These are phyloP conservation scores for Matsumyia berberina DNA, from an alignment of 2,888 invertebrate genomes.

Conservation along the genomic window DNA sequence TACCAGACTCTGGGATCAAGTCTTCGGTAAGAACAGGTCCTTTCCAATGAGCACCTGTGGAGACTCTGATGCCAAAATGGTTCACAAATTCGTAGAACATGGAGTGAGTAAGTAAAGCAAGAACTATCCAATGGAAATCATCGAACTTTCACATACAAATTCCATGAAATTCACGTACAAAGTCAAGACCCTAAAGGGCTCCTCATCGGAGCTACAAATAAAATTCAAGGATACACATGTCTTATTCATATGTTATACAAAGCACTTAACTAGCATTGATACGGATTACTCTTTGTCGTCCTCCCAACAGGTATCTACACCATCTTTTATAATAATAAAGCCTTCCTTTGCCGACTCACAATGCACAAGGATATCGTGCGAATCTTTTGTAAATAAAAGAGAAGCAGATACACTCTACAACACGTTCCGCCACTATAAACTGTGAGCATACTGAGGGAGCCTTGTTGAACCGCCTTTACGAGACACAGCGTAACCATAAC, in stretches of 20 bases:
- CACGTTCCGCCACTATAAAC: background rate
- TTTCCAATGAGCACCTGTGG: too few species aligned
- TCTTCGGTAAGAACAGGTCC: too few species aligned
- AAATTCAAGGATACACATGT: slow-evolving; percentile 1
- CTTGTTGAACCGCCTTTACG: slow-evolving; percentile 14
- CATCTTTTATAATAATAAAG: slow-evolving; percentile 13
- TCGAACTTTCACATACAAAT: background rate
- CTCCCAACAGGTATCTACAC: slow-evolving; percentile 1
- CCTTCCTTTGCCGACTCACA: background rate
- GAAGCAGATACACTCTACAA: background rate
- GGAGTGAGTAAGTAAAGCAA: too few species aligned
- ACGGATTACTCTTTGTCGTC: too few species aligned
- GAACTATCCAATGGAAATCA: too few species aligned
- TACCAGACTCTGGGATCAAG: too few species aligned
- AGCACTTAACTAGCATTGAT: too few species aligned
- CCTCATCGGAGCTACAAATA: background rate
- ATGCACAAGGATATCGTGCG: slow-evolving; percentile 1
- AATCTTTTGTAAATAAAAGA: slow-evolving; percentile 8
- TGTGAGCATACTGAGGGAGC: background rate
- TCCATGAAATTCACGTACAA: background rate
- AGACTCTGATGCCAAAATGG: too few species aligned
- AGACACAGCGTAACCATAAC: slow-evolving; percentile 17
- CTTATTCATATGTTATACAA: background rate
- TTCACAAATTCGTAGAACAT: too few species aligned
- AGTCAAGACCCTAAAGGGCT: background rate